Percentiles rank a stretch among this genome's conserved stretches.
Evolutionary conservation across 2,888 invertebrate species (phyloP).

Genomic region (Caenorhabditis zanzibari): DNA sequence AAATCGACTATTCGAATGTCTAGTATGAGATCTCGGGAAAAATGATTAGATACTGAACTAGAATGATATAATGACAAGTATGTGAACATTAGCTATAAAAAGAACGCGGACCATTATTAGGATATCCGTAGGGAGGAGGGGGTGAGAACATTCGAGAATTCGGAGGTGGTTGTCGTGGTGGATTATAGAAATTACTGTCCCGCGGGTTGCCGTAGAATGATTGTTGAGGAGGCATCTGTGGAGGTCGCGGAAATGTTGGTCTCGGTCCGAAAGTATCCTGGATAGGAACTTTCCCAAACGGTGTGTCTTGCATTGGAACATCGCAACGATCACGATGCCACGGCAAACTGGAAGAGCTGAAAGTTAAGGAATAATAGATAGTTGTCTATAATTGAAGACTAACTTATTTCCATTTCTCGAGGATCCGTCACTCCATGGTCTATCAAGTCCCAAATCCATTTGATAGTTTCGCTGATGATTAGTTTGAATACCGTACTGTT

Average conservation of each 20-base stretch:
- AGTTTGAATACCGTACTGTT: constrained; percentile 26
- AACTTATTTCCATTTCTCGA: neutral
- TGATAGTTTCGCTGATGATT: constrained; percentile 14
- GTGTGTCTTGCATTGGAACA: constrained; percentile 36
- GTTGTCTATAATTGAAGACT: no score
- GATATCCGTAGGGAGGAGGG: constrained; percentile 8
- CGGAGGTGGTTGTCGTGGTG: constrained; percentile 1
- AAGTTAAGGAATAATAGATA: neutral
- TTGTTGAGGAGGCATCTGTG: neutral
- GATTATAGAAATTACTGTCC: neutral
- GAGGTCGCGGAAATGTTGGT: neutral
- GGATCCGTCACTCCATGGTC: constrained; percentile 33
- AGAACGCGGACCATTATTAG: constrained; percentile 29
- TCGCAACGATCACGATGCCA: constrained; percentile 33
- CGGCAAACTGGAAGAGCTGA: constrained; percentile 11
- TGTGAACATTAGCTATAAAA: constrained; percentile 23
- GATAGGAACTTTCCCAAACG: constrained; percentile 50
- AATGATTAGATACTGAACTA: constrained; percentile 3
- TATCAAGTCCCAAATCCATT: constrained; percentile 26
- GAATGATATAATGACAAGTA: neutral
- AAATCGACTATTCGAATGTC: neutral
- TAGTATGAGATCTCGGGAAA: neutral
- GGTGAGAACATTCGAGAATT: constrained; percentile 20
- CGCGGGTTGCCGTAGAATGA: constrained; percentile 2
- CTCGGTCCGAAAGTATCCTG: constrained; percentile 34